phyloP scores from a whole-genome alignment of 2,113 vertebrate genomes.

The Diphyllodes magnificus region DNA sequence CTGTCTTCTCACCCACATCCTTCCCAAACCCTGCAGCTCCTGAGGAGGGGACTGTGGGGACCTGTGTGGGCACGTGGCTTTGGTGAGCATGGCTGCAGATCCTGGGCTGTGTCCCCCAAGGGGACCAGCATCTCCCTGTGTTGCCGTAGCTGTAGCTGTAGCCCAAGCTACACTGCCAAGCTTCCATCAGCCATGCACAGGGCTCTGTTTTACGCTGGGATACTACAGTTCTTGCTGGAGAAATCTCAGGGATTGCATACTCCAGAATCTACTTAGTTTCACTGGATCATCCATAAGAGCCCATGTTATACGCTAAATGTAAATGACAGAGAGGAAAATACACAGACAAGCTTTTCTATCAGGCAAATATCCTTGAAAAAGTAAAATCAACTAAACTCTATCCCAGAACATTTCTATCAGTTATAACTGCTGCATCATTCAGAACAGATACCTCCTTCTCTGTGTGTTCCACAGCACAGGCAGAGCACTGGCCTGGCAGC shows the following conservation, averaged over 20 bases:
- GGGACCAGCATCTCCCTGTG: fast-evolving
- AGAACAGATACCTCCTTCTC: too few relatives aligned
- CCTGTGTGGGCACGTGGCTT: fast-evolving
- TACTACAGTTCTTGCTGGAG: background rate
- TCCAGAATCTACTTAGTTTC: background rate
- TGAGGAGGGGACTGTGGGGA: background rate
- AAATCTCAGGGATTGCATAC: background rate
- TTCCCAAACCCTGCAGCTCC: fast-evolving
- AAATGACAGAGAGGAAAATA: background rate
- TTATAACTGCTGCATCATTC: background rate
- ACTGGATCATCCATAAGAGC: background rate
- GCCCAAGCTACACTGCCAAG: background rate
- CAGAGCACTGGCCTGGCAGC: background rate
- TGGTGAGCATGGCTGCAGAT: fast-evolving
- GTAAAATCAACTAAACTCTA: background rate
- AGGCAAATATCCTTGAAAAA: background rate
- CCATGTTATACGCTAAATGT: background rate
- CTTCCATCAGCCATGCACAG: too few relatives aligned
- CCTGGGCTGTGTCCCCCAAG: background rate
- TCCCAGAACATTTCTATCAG: background rate
- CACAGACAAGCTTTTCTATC: background rate
- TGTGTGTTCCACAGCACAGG: background rate
- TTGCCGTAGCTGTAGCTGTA: background rate
- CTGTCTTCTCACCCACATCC: background rate
- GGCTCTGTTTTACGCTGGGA: background rate